Percentiles rank a stretch among this genome's conserved stretches.
Conservation (phyloP, 2,797 vertebrate species). For the Bradypodion ventrale region DNA sequence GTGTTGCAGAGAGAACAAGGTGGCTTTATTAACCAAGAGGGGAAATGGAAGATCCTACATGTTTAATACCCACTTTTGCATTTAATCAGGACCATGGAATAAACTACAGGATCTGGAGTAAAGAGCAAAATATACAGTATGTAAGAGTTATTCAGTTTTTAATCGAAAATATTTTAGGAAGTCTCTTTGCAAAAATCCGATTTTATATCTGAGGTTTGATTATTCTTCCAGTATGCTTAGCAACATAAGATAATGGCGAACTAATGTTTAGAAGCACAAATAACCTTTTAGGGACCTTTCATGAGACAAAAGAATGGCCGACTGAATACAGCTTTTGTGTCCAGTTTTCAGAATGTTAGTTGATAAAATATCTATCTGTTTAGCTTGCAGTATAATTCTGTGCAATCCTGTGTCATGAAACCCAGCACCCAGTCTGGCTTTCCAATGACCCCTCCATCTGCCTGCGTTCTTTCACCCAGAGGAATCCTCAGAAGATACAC, state of each 20-base stretch:
- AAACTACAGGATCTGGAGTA: neutral
- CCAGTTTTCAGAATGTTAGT: conserved; percentile 48
- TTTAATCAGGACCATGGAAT: neutral
- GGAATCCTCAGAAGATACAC: no score
- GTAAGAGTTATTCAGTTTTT: neutral
- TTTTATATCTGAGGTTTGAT: conserved; percentile 31
- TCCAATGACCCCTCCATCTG: no score
- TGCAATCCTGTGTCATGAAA: neutral
- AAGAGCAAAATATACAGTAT: conserved; percentile 15
- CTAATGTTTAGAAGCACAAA: neutral
- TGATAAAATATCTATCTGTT: conserved; percentile 21
- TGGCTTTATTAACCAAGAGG: conserved; percentile 24
- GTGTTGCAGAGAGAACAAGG: conserved; percentile 12
- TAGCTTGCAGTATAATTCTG: neutral
- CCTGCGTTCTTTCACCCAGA: no score
- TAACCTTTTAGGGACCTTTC: conserved; percentile 33
- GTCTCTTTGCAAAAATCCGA: conserved; percentile 38
- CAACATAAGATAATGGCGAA: conserved; percentile 18
- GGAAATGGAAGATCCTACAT: neutral
- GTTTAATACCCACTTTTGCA: neutral
- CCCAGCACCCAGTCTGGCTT: no score
- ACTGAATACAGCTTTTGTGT: conserved; percentile 13
- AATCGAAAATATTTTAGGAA: conserved; percentile 21
- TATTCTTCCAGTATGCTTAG: neutral
- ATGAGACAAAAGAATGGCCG: neutral